Conservation (phyloP, 2,797 vertebrate genomes). For the Acanthurus tractus region DNA sequence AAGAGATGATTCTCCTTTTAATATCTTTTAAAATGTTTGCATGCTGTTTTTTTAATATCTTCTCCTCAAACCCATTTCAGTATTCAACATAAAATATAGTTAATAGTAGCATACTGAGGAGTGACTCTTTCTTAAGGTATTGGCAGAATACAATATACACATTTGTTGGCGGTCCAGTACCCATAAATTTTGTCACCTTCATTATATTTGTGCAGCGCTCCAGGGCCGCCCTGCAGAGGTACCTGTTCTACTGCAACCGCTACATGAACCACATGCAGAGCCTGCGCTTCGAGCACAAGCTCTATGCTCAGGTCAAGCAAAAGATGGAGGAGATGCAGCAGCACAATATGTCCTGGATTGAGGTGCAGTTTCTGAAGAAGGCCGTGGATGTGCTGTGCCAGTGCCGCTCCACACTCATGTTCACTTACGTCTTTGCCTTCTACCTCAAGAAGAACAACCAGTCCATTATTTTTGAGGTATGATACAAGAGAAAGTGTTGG, state of each 20-base stretch:
- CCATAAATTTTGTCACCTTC: conserved; percentile 21
- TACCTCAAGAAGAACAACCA: conserved; percentile 99
- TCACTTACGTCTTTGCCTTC: conserved; percentile 99
- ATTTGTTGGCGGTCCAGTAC: not conserved
- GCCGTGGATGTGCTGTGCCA: conserved; percentile 98
- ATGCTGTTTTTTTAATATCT: not conserved
- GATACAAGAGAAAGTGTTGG: conserved; percentile 1
- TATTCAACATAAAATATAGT: not conserved
- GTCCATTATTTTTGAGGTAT: conserved; percentile 99
- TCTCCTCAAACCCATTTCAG: not conserved
- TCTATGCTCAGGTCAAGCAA: conserved; percentile 99
- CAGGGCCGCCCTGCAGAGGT: conserved; percentile 97
- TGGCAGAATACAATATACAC: not conserved
- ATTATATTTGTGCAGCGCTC: conserved; percentile 88
- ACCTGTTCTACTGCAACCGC: conserved; percentile 99
- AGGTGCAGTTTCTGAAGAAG: conserved; percentile 99
- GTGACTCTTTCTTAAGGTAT: not conserved
- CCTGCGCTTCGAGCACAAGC: conserved; percentile 99
- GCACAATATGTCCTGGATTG: conserved; percentile 99
- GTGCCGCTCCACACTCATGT: conserved; percentile 99
- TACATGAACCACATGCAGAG: conserved; percentile 99
- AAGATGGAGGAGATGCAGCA: conserved; percentile 99
- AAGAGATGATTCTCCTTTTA: conserved; percentile 31
- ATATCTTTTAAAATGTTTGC: not conserved
- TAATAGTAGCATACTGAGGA: too few relatives aligned